Evolutionary conservation across 1,140 invertebrate species (phyloP).

Genomic region (Geopemphigus sp.): DNA sequence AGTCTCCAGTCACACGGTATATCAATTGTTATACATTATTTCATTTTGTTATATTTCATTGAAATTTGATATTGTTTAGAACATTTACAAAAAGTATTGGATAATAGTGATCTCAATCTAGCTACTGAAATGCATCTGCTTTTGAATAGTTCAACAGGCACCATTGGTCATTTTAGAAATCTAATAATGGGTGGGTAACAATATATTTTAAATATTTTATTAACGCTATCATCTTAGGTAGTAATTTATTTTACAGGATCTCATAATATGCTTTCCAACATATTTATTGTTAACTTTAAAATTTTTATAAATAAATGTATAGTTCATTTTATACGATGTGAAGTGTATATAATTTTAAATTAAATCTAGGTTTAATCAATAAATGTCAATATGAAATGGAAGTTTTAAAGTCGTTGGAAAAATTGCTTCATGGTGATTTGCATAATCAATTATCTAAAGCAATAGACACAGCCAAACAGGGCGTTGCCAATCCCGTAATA

Average conservation of each 20-base stretch:
- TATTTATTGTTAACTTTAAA: too few species aligned
- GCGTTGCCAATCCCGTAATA: conserved; percentile 50
- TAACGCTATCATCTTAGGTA: not conserved
- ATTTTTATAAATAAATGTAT: not conserved
- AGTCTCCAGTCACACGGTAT: conserved; percentile 53
- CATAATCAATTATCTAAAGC: conserved; percentile 52
- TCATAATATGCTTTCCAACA: not conserved
- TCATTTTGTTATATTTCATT: not conserved
- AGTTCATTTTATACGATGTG: not conserved
- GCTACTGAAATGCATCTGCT: conserved; percentile 54
- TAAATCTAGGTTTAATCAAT: conserved; percentile 53
- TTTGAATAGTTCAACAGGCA: conserved; percentile 53
- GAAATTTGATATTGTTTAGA: conserved; percentile 14
- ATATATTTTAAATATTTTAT: not conserved
- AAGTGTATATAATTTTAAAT: not conserved
- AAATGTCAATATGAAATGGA: conserved; percentile 53
- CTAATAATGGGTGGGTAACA: conserved; percentile 53
- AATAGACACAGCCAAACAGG: conserved; percentile 50
- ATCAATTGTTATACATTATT: not conserved
- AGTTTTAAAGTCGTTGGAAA: conserved; percentile 52
- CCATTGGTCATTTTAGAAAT: conserved; percentile 53
- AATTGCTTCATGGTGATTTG: conserved; percentile 52
- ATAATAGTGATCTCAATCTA: conserved; percentile 53
- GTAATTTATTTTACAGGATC: not conserved
- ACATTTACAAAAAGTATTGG: conserved; percentile 52